Conservation (phyloP, 2,797 vertebrate genomes). For the Erpetoichthys calabaricus region DNA sequence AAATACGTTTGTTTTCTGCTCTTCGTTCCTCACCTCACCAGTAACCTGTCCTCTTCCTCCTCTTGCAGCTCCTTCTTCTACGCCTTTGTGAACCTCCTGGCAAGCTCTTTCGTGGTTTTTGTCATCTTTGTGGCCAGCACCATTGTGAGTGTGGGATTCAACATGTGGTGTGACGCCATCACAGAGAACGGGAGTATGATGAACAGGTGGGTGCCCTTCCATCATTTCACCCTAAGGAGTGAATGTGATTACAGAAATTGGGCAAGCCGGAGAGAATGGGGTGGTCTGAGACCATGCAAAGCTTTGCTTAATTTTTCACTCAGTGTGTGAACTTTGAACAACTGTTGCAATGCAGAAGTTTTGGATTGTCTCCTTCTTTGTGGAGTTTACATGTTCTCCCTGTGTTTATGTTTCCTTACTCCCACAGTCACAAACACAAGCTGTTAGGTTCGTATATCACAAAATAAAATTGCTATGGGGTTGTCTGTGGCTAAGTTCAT, state of each 20-base stretch:
- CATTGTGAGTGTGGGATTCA: constrained; percentile 89
- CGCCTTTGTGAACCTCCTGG: constrained; percentile 84
- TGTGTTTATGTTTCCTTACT: too few relatives aligned
- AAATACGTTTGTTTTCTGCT: too few relatives aligned
- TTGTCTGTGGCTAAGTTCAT: too few relatives aligned
- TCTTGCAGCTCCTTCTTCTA: constrained; percentile 78
- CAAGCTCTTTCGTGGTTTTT: constrained; percentile 79
- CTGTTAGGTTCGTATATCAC: too few relatives aligned
- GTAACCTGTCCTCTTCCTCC: constrained; percentile 16
- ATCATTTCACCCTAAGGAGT: too few relatives aligned
- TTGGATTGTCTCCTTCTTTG: background rate
- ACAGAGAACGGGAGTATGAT: constrained; percentile 74
- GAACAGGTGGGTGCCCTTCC: constrained; percentile 57
- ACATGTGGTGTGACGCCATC: constrained; percentile 88
- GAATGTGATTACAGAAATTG: too few relatives aligned
- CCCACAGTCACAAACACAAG: too few relatives aligned
- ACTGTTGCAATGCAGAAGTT: constrained; percentile 17
- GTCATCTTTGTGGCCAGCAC: constrained; percentile 88
- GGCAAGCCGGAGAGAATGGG: too few relatives aligned
- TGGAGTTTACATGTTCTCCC: too few relatives aligned
- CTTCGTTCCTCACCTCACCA: too few relatives aligned
- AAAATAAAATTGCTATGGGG: too few relatives aligned
- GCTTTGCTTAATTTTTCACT: constrained; percentile 11
- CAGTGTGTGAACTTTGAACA: constrained; percentile 5
- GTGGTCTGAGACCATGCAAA: background rate